Evolutionary conservation across 2,113 vertebrate species (phyloP), one percentile per base, ranked within the genome.

Genomic region (Nymphicus hollandicus): DNA sequence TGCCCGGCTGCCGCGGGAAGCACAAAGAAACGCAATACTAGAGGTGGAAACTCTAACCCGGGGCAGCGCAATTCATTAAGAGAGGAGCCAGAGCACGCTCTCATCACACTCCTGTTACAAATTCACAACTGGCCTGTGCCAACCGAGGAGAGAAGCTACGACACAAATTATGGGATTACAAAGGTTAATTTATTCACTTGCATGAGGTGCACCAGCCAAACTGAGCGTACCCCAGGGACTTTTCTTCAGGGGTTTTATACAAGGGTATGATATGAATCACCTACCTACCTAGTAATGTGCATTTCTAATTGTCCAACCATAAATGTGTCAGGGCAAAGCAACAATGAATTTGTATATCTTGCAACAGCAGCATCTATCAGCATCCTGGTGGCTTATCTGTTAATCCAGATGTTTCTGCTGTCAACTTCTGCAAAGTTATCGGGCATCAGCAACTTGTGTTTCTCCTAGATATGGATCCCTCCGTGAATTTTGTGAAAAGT

Each of bases 1-100:
- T 6, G 17, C 43, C 31, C 49, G 12, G 10, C 37, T 1, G 0
- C 1, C 0, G 33, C 1, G 0, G 61, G 33, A 46, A 37, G 69
- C 27, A 2, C 33, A 16, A 5, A 16, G 20, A 7, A 43, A 50
- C 1, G 1, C 33, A 47, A 2, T 0, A 0, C 13, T 10, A 3
- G 25, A 46, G 46, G 46, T 17, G 63, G 53, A 44, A 79, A 77
- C 17, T 31, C 17, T 10, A 81, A 35, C 18, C 43, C 33, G 10
- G 58, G 52, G 43, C 47, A 82, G 9, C 9, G 47, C 46, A 20
- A 35, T 4, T 23, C 46, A 27, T 24, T 7, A 16, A 52, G 11
- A 56, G 35, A 16, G 22, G 10, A 80, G 47, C 15, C 31, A 19
- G 76, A 33, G 49, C 39, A 20, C 1, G 3, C 7, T 35, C 27